Evolutionary conservation across 2,888 invertebrate genomes (phyloP).

Genomic region (Pharmacophagus antenor): DNA sequence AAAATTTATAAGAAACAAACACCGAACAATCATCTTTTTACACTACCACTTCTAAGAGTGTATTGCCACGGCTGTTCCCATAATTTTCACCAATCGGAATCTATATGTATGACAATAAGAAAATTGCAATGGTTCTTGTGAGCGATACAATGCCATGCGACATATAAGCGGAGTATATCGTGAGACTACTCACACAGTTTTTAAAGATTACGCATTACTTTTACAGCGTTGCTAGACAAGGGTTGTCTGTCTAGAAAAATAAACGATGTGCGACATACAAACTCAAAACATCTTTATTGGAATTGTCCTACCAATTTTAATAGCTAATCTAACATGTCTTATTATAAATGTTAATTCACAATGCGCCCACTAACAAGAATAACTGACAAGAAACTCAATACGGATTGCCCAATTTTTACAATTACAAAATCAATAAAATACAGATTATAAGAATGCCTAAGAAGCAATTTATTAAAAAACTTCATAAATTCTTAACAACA

Average conservation of each 20-base stretch:
- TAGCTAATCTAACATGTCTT: too few relatives aligned
- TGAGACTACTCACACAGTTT: conserved; percentile 13
- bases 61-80: conserved; percentile 4
- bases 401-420: too few relatives aligned
- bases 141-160: conserved; percentile 12
- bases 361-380: too few relatives aligned
- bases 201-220: conserved; percentile 5
- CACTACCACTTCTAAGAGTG: background rate
- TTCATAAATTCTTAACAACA: too few relatives aligned
- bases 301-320: too few relatives aligned
- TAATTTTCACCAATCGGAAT: conserved; percentile 1
- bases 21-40: background rate
- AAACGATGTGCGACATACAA: background rate
- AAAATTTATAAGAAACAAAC: too few relatives aligned
- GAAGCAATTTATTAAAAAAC: too few relatives aligned
- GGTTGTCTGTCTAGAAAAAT: background rate
- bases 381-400: too few relatives aligned
- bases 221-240: background rate
- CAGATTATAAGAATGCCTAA: too few relatives aligned
- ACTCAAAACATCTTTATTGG: too few relatives aligned
- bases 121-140: conserved; percentile 10
- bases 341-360: too few relatives aligned
- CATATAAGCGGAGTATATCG: conserved; percentile 5
- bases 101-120: conserved; percentile 14
- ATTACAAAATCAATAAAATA: too few relatives aligned